Evolutionary conservation across 2,888 invertebrate genomes (phyloP).

Genomic region (Rhynchonema sp.): DNA sequence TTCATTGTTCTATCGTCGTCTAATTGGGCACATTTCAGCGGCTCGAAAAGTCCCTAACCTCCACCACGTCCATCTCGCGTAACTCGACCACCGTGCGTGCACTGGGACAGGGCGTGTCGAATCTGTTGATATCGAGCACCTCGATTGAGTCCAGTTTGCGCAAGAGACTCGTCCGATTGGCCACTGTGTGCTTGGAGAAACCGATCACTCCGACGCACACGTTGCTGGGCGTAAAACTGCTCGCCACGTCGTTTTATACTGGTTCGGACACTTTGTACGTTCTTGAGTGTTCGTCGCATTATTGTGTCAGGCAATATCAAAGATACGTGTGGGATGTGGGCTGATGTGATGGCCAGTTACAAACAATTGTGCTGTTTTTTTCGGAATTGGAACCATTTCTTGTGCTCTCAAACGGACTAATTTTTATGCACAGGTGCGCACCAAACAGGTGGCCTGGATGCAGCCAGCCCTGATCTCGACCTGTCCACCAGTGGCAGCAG

Average conservation of each 20-base stretch:
- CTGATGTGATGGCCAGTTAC: too few species aligned
- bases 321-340: too few species aligned
- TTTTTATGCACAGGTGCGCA: too few species aligned
- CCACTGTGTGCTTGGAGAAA: slow-evolving; percentile 36
- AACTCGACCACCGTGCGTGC: slow-evolving; percentile 17
- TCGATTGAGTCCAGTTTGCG: slow-evolving; percentile 40
- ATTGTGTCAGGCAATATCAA: too few species aligned
- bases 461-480: not conserved
- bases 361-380: too few species aligned
- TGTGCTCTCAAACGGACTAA: too few species aligned
- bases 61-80: slow-evolving; percentile 23
- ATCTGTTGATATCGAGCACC: slow-evolving; percentile 39
- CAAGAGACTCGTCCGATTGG: slow-evolving; percentile 47
- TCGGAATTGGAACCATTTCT: too few species aligned
- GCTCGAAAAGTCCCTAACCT: slow-evolving; percentile 14
- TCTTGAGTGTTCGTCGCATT: too few species aligned
- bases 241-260: slow-evolving; percentile 58
- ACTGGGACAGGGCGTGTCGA: slow-evolving; percentile 45
- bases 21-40: too few species aligned
- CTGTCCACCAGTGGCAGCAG: not conserved
- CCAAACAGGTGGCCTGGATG: not conserved
- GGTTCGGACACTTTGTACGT: too few species aligned
- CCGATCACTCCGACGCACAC: slow-evolving; percentile 1
- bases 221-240: slow-evolving; percentile 50
- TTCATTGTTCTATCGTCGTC: not conserved